Evolutionary conservation across 2,113 vertebrate genomes (phyloP), one percentile per base, ranked within the genome.

Genomic region (Rhodinocichla rosea): DNA sequence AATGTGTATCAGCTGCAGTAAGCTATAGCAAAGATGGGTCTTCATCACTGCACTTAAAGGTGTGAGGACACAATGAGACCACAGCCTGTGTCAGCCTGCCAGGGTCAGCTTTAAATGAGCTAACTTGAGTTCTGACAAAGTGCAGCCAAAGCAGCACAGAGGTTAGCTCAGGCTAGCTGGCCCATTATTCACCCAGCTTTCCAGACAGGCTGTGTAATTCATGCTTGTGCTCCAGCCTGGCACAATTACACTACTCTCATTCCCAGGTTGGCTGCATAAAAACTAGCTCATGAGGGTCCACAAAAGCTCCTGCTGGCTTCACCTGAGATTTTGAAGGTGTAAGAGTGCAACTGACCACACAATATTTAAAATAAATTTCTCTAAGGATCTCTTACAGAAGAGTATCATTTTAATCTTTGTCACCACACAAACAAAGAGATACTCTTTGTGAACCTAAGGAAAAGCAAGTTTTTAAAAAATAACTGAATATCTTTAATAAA

Each of bases 91-190:
- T 22, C 70, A 84, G 65, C 65, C 52, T 83, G 87, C 69, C 81
- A 91, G 6, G 5, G 74, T 40, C 75, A 78, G 73, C 64, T 87
- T 71, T 71, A 70, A 75, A 81, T 0, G 5, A 90, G 62, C 74
- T 47, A 35, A 22, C 55, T 32, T 1, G 5, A 73, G 65, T 49
- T 85, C 65, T 90, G 90, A 91, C 53, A 37, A 91, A 96, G 45
- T 33, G 57, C 90, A 96, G 95, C 62, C 81, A 85, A 79, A 90
- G 82, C 9, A 94, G 78, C 57, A 24, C 44, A 45, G 85, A 76
- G 88, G 92, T 94, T 74, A 97, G 71, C 73, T 90, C 71, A 83
- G 96, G 94, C 40, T 33, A 79, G 85, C 79, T 65, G 70, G 6
- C 71, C 70, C 55, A 64, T 94, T 76, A 65, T 15, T 94, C 83